These are phyloP conservation scores for Erythrocercus mccallii DNA, from an alignment of 2,113 vertebrate species.

Conservation along the genomic window DNA sequence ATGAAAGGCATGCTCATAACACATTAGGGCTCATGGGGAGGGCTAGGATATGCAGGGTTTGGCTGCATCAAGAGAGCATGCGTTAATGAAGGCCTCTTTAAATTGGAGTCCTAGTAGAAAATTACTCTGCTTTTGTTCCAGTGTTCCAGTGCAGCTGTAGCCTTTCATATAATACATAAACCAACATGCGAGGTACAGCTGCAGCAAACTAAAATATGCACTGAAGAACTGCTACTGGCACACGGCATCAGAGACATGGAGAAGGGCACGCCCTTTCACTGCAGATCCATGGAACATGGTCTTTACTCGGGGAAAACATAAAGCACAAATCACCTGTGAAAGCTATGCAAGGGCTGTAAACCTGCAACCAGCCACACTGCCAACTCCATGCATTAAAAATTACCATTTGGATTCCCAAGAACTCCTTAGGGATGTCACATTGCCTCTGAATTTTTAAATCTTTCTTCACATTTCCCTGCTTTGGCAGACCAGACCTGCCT, in stretches of 20 bases:
- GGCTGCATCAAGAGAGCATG: fast-evolving
- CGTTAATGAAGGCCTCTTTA: not conserved
- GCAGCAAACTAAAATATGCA: not conserved
- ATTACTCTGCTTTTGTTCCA: not conserved
- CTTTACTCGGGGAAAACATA: not conserved
- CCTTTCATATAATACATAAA: not conserved
- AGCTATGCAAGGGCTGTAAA: not conserved
- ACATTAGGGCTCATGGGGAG: not conserved
- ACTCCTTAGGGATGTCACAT: not conserved
- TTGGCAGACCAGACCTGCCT: not conserved
- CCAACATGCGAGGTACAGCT: not conserved
- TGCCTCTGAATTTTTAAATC: not conserved
- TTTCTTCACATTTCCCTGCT: not conserved
- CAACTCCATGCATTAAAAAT: not conserved
- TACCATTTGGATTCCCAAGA: not conserved
- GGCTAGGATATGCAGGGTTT: not conserved
- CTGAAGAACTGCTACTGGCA: not conserved
- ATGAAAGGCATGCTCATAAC: not conserved
- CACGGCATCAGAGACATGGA: not conserved
- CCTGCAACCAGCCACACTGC: not conserved
- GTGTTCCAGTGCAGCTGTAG: not conserved
- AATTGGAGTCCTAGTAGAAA: not conserved
- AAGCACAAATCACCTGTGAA: not conserved
- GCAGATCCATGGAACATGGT: fast-evolving
- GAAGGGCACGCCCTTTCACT: not conserved